Base-by-base conservation (phyloP, 2,888 invertebrate species). In the Eupithecia abbreviata region DNA sequence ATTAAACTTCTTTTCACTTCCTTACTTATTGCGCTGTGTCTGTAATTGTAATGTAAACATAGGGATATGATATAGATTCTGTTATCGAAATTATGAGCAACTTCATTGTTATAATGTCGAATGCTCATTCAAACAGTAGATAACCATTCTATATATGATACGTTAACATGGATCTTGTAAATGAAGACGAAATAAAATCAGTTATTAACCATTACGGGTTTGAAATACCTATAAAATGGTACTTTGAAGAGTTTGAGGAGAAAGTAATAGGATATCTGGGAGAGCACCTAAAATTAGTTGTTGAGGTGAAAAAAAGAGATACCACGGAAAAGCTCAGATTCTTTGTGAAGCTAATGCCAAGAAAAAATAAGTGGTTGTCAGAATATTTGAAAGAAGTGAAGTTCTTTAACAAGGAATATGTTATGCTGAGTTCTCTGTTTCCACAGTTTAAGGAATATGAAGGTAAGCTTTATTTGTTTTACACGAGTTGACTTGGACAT, bases 341-440 rank as follows among this genome's bases (percentile, higher is more conserved):
- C 78, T 97, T 97, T 83, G 89, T 96, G 0, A 97, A 97, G 87
- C 92, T 95, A 9, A 89, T 96, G 73, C 96, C 97, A 0, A 90
- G 89, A 76, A 92, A 92, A 15, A 91, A 96, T 71, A 85, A 89
- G 13, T 95, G 95, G 83, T 95, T 95, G 82, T 92, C 90, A 0
- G 81, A 91, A 13, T 93, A 92, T 84, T 77, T 94, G 9, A 85
- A 83, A 42, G 89, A 93, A 68, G 76, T 86, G 3, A 83, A 76
- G 0, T 93, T 94, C 79, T 93, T 94, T 76, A 83, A 85, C 43
- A 93, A 93, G 74, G 94, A 94, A 78, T 91, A 87, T 78, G 75
- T 86, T 2, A 91, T 92, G 92, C 83, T 94, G 55, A 90, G 83
- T 77, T 81, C 84, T 3, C 85, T 94, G 49, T 94, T 94, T 62